These are phyloP conservation scores for Drosophila subquinaria DNA, from an alignment of 2,888 invertebrate genomes.

Conservation along the genomic window DNA sequence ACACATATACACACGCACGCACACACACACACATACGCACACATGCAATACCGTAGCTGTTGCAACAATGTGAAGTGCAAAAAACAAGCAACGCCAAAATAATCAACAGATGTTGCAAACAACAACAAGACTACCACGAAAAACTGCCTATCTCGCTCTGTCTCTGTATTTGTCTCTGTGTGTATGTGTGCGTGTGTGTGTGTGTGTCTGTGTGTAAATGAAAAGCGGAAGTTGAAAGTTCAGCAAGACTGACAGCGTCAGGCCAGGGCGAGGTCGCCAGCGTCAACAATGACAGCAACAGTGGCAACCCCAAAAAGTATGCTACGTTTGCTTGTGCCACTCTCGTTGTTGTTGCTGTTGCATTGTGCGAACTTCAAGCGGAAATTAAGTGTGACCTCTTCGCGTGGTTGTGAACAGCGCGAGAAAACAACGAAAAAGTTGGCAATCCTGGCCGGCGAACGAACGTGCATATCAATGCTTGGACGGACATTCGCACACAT, in stretches of 20 bases:
- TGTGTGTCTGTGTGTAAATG: constrained; percentile 64
- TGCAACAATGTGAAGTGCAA: constrained; percentile 57
- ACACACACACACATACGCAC: constrained; percentile 16
- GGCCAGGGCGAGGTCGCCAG: constrained; percentile 60
- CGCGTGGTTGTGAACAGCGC: constrained; percentile 64
- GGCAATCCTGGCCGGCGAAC: constrained; percentile 41
- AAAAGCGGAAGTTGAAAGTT: constrained; percentile 79
- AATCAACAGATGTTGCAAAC: constrained; percentile 78
- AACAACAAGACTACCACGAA: constrained; percentile 53
- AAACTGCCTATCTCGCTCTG: constrained; percentile 44
- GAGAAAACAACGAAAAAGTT: constrained; percentile 54
- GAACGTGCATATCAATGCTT: constrained; percentile 60
- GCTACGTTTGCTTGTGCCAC: constrained; percentile 39
- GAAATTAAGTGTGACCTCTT: constrained; percentile 82
- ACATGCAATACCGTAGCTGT: constrained; percentile 25
- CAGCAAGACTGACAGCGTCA: constrained; percentile 69
- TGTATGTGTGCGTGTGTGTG: background rate
- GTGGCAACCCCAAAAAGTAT: constrained; percentile 68
- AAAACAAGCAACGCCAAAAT: constrained; percentile 69
- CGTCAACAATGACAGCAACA: constrained; percentile 72
- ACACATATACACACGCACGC: constrained; percentile 39
- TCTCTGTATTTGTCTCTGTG: background rate
- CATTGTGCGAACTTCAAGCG: constrained; percentile 69
- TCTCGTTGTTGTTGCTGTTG: constrained; percentile 20
- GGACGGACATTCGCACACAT: constrained; percentile 44